Evolutionary conservation across 1,140 invertebrate species (phyloP).

Genomic region (Charaxes varanes): DNA sequence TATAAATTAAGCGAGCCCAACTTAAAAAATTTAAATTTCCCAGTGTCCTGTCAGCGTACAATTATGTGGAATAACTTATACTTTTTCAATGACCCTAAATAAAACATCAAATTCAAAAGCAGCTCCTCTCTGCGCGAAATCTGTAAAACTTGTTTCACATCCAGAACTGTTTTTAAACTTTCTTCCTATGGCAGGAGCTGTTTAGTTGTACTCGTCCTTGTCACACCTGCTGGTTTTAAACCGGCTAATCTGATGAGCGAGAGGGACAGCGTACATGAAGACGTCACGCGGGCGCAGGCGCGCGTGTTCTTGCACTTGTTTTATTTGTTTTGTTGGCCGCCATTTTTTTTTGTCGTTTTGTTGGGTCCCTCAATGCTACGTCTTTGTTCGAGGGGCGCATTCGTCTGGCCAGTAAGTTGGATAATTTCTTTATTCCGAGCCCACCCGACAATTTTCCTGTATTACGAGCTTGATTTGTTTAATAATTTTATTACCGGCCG

Average conservation of each 20-base stretch:
- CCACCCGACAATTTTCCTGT: slow-evolving; percentile 68
- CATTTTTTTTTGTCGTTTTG: slow-evolving; percentile 53
- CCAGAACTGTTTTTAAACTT: slow-evolving; percentile 64
- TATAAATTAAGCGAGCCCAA: slow-evolving; percentile 1
- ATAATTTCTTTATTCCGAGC: slow-evolving; percentile 70
- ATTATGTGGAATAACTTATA: slow-evolving; percentile 35
- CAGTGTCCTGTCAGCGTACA: slow-evolving; percentile 29
- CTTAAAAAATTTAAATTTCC: slow-evolving; percentile 13
- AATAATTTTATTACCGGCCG: slow-evolving; percentile 69
- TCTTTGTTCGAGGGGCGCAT: slow-evolving; percentile 66
- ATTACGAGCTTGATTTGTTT: slow-evolving; percentile 70
- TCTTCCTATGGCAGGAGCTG: slow-evolving; percentile 53
- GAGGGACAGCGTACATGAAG: slow-evolving; percentile 58
- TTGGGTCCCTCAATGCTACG: slow-evolving; percentile 49
- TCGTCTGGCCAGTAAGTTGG: slow-evolving; percentile 61
- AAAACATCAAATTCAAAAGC: slow-evolving; percentile 55
- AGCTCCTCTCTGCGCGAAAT: slow-evolving; percentile 59
- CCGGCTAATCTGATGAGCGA: slow-evolving; percentile 34
- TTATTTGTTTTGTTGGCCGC: slow-evolving; percentile 64
- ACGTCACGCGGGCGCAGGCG: slow-evolving; percentile 63
- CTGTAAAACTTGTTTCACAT: slow-evolving; percentile 67
- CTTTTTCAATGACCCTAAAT: slow-evolving; percentile 42
- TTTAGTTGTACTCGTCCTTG: slow-evolving; percentile 33
- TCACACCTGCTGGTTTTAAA: slow-evolving; percentile 23
- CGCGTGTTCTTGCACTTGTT: slow-evolving; percentile 68